Conservation (phyloP, 2,113 vertebrate genomes). For the Pelvicachromis taeniatus region DNA sequence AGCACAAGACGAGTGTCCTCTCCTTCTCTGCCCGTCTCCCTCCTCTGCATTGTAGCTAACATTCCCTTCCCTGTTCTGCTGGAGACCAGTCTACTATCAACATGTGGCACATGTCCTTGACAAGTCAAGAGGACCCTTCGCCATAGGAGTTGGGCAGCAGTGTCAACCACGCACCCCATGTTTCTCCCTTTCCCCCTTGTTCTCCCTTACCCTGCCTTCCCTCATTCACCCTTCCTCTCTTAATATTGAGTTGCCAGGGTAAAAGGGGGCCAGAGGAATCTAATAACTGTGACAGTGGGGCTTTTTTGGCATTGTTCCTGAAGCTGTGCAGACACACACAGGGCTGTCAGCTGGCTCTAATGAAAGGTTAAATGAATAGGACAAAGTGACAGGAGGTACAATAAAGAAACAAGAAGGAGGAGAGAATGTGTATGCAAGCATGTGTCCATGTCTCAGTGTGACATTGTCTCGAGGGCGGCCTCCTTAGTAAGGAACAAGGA, state of each 20-base stretch:
- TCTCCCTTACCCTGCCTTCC: slow-evolving; percentile 2
- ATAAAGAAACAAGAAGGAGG: slow-evolving; percentile 77
- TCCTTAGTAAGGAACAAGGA: slow-evolving; percentile 83
- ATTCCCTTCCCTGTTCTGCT: slow-evolving; percentile 68
- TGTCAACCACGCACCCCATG: slow-evolving; percentile 77
- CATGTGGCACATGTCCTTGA: slow-evolving; percentile 96
- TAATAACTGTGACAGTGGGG: slow-evolving; percentile 99
- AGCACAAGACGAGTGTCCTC: slow-evolving; percentile 71
- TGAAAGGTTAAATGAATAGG: slow-evolving; percentile 99
- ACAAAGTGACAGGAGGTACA: slow-evolving; percentile 96
- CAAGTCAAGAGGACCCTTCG: slow-evolving; percentile 81
- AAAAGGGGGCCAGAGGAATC: slow-evolving; percentile 89
- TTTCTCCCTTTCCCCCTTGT: slow-evolving; percentile 38
- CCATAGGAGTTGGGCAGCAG: slow-evolving; percentile 77
- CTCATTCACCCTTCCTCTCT: slow-evolving; percentile 39
- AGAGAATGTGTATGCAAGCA: slow-evolving; percentile 48
- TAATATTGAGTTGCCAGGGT: slow-evolving; percentile 91
- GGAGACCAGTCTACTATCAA: slow-evolving; percentile 79
- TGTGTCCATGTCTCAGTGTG: slow-evolving; percentile 48
- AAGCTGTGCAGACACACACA: slow-evolving; percentile 79
- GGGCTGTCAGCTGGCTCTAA: slow-evolving; percentile 88
- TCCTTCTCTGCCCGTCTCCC: slow-evolving; percentile 34
- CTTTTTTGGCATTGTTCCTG: slow-evolving; percentile 90
- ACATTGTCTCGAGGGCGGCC: slow-evolving; percentile 71
- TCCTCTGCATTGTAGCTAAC: slow-evolving; percentile 15